phyloP scores from a whole-genome alignment of 2,888 invertebrate genomes.

The Dolichopus griseipennis region DNA sequence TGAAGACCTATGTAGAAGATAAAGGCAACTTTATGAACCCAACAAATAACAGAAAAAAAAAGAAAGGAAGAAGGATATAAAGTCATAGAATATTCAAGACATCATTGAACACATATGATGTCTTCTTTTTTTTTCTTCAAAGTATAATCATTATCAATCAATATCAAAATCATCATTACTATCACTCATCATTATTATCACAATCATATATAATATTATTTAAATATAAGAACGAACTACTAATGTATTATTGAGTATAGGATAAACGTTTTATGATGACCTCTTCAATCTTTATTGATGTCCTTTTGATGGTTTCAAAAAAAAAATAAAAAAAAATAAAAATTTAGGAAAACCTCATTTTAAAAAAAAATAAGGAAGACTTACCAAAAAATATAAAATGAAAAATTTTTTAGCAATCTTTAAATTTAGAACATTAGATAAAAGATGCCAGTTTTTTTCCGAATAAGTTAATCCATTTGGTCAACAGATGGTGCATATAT shows the following conservation, averaged over 20 bases:
- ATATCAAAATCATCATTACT: background rate
- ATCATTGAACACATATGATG: too few species aligned
- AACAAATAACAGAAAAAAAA: too few species aligned
- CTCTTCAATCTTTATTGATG: background rate
- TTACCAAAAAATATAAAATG: too few species aligned
- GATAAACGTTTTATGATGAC: slow-evolving; percentile 8
- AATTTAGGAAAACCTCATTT: too few species aligned
- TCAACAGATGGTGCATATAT: background rate
- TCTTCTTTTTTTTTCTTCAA: too few species aligned
- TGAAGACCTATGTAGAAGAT: background rate
- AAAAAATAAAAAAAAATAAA: too few species aligned
- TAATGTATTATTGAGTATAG: slow-evolving; percentile 7
- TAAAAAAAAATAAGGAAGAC: background rate
- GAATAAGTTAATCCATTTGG: background rate
- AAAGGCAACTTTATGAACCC: too few species aligned
- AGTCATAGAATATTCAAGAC: background rate
- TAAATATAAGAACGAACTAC: background rate
- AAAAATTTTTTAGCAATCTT: too few species aligned
- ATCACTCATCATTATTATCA: background rate
- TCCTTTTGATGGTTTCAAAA: too few species aligned
- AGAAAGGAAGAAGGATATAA: background rate
- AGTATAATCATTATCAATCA: background rate
- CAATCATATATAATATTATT: background rate
- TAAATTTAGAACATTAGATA: too few species aligned
- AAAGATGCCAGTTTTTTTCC: too few species aligned